A percentile compares a stretch with the other conserved stretches of the same genome.
phyloP scores from a whole-genome alignment of 2,888 invertebrate genomes.

The Strigamia crassipes region DNA sequence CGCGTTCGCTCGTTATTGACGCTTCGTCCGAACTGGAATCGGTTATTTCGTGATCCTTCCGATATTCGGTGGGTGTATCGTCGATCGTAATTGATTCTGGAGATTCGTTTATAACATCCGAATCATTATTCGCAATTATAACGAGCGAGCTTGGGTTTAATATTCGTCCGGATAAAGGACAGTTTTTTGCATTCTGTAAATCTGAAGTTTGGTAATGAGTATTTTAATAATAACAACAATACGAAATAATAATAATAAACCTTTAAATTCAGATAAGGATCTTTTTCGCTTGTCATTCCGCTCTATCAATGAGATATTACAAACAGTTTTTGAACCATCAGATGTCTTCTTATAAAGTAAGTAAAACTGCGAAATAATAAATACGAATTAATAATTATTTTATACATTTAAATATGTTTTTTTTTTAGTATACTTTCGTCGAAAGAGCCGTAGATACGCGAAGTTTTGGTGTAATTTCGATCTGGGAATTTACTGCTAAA shows the following conservation, averaged over 20 bases:
- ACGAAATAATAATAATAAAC: not conserved
- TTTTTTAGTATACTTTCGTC: not conserved
- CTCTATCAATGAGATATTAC: not conserved
- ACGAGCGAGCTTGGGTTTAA: not conserved
- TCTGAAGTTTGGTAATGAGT: not conserved
- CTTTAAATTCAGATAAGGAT: not conserved
- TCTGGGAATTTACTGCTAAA: not conserved
- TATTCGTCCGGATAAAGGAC: not conserved
- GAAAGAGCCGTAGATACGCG: not conserved
- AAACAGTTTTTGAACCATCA: not conserved
- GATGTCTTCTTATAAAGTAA: not conserved
- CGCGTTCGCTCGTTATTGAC: not conserved
- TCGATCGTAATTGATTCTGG: not conserved
- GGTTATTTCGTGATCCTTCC: not conserved
- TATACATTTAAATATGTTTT: not conserved
- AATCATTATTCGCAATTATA: not conserved
- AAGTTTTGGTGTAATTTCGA: not conserved
- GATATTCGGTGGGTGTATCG: not conserved
- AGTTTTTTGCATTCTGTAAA: not conserved
- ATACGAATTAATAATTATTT: not conserved
- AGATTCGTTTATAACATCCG: not conserved
- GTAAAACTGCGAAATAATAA: not conserved
- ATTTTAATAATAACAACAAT: not conserved
- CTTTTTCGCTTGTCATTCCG: not conserved
- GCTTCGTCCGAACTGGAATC: not conserved